Conservation (phyloP, 2,113 vertebrate genomes). For the Tupaia chinensis region DNA sequence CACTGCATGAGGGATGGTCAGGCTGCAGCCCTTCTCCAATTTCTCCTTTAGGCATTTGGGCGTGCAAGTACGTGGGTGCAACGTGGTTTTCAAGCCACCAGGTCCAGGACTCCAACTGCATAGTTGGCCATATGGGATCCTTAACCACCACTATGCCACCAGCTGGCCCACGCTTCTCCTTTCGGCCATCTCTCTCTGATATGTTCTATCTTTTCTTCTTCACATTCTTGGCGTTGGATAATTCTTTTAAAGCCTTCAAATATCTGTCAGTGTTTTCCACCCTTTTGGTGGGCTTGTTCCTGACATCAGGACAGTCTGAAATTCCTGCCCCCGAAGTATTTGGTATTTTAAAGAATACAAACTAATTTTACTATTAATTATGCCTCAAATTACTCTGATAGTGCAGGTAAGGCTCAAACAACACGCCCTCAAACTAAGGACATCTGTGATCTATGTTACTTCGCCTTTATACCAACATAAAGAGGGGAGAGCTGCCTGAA, state of each 20-base stretch:
- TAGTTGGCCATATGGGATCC: too few species aligned
- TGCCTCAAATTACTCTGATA: neutral
- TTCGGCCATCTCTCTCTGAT: neutral
- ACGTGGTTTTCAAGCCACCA: too few species aligned
- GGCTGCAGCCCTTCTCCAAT: too few species aligned
- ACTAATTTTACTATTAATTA: neutral
- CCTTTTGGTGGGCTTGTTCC: constrained; percentile 5
- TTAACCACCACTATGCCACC: too few species aligned
- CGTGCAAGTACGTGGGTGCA: too few species aligned
- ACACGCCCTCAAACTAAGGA: neutral
- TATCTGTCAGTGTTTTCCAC: neutral
- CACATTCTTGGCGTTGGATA: neutral
- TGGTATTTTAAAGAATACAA: constrained; percentile 47
- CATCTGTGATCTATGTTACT: neutral
- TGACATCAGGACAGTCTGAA: neutral
- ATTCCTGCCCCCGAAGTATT: constrained; percentile 11
- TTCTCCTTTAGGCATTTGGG: too few species aligned
- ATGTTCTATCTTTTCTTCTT: constrained; percentile 53
- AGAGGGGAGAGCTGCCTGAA: neutral
- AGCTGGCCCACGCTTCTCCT: neutral
- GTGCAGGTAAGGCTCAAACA: neutral
- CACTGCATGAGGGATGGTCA: too few species aligned
- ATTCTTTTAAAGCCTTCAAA: neutral
- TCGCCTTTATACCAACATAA: neutral
- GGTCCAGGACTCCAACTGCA: too few species aligned